Conservation (phyloP, 2,888 invertebrate genomes). For the Drosophila cognata region DNA sequence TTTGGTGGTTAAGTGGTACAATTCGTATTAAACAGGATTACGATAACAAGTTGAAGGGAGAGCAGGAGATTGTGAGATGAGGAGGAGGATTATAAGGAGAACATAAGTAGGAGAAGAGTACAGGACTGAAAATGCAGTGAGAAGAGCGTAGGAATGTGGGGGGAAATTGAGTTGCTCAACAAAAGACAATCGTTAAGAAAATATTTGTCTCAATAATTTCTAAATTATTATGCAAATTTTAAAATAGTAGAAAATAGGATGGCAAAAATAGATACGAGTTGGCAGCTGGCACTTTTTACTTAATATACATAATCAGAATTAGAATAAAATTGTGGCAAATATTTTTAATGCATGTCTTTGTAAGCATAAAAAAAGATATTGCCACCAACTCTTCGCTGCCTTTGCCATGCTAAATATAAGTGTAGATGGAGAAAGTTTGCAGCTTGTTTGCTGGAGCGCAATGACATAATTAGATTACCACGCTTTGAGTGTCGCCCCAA, state of each 20-base stretch:
- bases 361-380: neutral
- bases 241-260: neutral
- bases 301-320: neutral
- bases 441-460: slow-evolving; percentile 27
- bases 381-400: neutral
- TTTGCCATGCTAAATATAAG: neutral
- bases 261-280: neutral
- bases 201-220: neutral
- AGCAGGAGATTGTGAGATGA: fast-evolving
- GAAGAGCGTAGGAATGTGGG: neutral
- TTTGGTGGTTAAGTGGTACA: neutral
- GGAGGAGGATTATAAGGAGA: neutral
- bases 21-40: neutral
- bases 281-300: neutral
- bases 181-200: neutral
- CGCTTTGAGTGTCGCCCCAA: slow-evolving; percentile 11
- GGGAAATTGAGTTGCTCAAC: neutral
- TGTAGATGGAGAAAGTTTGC: neutral
- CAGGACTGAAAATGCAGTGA: no score
- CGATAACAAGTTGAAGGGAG: fast-evolving
- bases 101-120: neutral
- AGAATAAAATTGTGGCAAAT: neutral
- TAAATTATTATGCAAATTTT: neutral
- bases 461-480: slow-evolving; percentile 52
- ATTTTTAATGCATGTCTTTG: neutral